Conservation (phyloP, 1,140 invertebrate species). For the Spodoptera litura region DNA sequence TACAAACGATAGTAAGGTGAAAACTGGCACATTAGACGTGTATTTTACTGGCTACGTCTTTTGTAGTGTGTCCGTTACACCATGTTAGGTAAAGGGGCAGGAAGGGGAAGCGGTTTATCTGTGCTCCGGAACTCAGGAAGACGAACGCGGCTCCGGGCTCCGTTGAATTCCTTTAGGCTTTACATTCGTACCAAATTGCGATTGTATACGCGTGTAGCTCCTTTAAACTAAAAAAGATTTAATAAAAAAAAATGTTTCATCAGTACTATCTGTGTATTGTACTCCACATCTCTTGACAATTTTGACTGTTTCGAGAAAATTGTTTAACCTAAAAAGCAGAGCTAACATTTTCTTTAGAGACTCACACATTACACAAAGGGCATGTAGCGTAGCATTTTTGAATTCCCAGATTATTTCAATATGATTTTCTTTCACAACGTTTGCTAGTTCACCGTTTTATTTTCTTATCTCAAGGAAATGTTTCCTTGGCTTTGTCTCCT, state of each 20-base stretch:
- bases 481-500: slow-evolving; percentile 61
- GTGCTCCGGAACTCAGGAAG: slow-evolving; percentile 79
- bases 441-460: slow-evolving; percentile 61
- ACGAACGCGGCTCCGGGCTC: slow-evolving; percentile 66
- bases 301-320: not conserved
- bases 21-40: slow-evolving; percentile 56
- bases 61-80: slow-evolving; percentile 73
- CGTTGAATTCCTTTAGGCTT: slow-evolving; percentile 72
- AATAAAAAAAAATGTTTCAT: not conserved
- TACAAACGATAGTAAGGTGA: slow-evolving; percentile 50
- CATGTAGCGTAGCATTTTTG: slow-evolving; percentile 7
- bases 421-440: slow-evolving; percentile 50
- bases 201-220: slow-evolving; percentile 53
- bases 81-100: slow-evolving; percentile 75
- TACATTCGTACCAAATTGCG: slow-evolving; percentile 69
- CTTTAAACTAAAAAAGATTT: no score
- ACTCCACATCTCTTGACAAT: no score
- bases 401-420: slow-evolving; percentile 49
- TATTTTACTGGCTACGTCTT: slow-evolving; percentile 62
- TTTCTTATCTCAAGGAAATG: slow-evolving; percentile 66
- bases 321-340: no score
- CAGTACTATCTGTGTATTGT: no score
- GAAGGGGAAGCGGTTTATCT: slow-evolving; percentile 84
- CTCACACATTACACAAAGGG: slow-evolving; percentile 3
- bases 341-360: not conserved